Conservation (phyloP, 2,797 vertebrate species). For the Thamnophis elegans region DNA sequence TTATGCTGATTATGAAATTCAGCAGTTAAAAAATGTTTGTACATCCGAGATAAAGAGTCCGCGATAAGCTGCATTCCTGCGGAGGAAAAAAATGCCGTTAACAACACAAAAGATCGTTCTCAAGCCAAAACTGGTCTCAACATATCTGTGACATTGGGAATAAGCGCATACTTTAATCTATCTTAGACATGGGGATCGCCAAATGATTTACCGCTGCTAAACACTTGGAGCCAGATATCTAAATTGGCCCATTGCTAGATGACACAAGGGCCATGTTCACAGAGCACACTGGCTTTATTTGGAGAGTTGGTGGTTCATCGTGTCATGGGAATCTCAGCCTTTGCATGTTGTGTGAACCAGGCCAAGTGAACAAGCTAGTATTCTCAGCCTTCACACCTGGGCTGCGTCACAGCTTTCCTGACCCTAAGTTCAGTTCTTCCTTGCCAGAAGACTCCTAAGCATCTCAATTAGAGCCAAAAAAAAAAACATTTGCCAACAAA, state of each 20-base stretch:
- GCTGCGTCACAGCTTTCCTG: neutral
- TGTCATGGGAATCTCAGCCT: neutral
- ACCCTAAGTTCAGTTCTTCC: neutral
- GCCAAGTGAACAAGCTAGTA: neutral
- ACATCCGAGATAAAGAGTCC: slow-evolving; percentile 71
- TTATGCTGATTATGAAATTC: slow-evolving; percentile 62
- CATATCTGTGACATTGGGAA: slow-evolving; percentile 38
- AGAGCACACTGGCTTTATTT: neutral
- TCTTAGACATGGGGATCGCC: slow-evolving; percentile 44
- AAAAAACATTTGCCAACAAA: neutral
- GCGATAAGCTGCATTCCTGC: slow-evolving; percentile 65
- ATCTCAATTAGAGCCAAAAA: neutral
- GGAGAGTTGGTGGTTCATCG: neutral
- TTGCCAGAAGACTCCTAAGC: neutral
- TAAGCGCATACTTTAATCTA: slow-evolving; percentile 34
- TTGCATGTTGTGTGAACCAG: neutral
- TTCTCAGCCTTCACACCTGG: neutral
- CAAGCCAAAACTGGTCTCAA: slow-evolving; percentile 57
- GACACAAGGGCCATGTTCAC: neutral
- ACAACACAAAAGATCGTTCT: slow-evolving; percentile 55
- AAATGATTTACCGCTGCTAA: slow-evolving; percentile 47
- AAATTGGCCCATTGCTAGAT: neutral
- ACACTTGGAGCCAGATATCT: slow-evolving; percentile 14
- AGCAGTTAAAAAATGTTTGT: slow-evolving; percentile 69
- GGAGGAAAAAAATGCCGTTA: slow-evolving; percentile 54